Evolutionary conservation across 2,113 vertebrate species (phyloP).

Genomic region (Dicrurus megarhynchus): DNA sequence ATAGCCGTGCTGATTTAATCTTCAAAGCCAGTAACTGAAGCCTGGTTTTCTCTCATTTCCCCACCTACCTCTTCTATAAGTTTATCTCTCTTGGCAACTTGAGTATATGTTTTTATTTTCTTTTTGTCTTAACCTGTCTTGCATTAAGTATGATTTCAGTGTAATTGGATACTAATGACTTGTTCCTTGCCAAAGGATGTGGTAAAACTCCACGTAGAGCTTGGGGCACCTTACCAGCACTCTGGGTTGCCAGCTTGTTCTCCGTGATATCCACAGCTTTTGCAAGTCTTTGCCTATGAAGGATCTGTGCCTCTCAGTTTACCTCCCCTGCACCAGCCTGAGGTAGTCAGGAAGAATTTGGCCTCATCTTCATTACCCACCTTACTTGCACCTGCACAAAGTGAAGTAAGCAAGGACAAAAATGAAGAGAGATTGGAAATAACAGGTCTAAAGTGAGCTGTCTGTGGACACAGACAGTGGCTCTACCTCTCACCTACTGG

Average conservation of each 20-base stretch:
- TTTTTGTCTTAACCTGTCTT: constrained; percentile 66
- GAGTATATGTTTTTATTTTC: constrained; percentile 46
- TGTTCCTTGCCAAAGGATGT: constrained; percentile 53
- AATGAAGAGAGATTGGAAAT: not conserved
- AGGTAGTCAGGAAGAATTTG: not conserved
- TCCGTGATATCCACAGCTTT: not conserved
- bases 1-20: constrained; percentile 27
- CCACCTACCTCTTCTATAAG: constrained; percentile 6
- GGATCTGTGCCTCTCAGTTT: not conserved
- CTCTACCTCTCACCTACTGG: not conserved
- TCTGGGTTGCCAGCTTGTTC: not conserved
- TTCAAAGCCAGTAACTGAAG: constrained; percentile 38
- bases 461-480: not conserved
- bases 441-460: not conserved
- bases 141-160: constrained; percentile 52
- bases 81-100: constrained; percentile 42
- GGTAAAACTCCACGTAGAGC: constrained; percentile 40
- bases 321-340: not conserved
- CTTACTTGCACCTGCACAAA: not conserved
- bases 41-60: constrained; percentile 11
- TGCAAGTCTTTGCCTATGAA: not conserved
- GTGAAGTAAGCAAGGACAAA: not conserved
- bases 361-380: not conserved
- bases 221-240: constrained; percentile 1
- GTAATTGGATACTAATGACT: constrained; percentile 63